These are phyloP conservation scores for Polyploca ridens DNA, from an alignment of 2,888 invertebrate species.

Conservation along the genomic window DNA sequence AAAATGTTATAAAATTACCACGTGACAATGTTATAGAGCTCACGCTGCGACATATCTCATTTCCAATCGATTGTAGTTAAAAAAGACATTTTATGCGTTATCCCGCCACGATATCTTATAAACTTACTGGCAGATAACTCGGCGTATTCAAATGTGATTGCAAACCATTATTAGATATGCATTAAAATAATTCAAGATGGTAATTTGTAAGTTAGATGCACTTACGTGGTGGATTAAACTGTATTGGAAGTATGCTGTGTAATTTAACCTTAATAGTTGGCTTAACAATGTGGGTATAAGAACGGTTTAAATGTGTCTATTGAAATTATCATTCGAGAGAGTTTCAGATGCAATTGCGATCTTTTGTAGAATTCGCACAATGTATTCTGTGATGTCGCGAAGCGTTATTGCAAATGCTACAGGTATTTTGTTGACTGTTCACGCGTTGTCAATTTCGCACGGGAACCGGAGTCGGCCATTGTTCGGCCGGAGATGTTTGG, in stretches of 20 bases:
- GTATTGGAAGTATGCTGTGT: neutral
- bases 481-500: conserved; percentile 48
- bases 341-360: conserved; percentile 1
- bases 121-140: conserved; percentile 27
- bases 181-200: conserved; percentile 9
- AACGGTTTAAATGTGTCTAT: neutral
- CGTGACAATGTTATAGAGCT: conserved; percentile 35
- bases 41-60: conserved; percentile 16
- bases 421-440: conserved; percentile 44
- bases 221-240: conserved; percentile 9
- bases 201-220: conserved; percentile 6
- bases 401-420: conserved; percentile 40
- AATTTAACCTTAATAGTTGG: conserved; percentile 8
- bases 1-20: conserved; percentile 40
- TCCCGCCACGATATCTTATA: conserved; percentile 21
- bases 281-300: conserved; percentile 1
- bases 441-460: conserved; percentile 43
- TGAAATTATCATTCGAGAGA: neutral
- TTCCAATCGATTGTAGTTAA: conserved; percentile 23
- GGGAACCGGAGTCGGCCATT: conserved; percentile 51
- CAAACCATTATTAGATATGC: conserved; percentile 22
- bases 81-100: conserved; percentile 31
- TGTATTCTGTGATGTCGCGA: conserved; percentile 24
- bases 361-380: conserved; percentile 9
- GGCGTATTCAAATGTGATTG: conserved; percentile 26